phyloP scores from a whole-genome alignment of 2,888 invertebrate species.

The Apamea crenata region DNA sequence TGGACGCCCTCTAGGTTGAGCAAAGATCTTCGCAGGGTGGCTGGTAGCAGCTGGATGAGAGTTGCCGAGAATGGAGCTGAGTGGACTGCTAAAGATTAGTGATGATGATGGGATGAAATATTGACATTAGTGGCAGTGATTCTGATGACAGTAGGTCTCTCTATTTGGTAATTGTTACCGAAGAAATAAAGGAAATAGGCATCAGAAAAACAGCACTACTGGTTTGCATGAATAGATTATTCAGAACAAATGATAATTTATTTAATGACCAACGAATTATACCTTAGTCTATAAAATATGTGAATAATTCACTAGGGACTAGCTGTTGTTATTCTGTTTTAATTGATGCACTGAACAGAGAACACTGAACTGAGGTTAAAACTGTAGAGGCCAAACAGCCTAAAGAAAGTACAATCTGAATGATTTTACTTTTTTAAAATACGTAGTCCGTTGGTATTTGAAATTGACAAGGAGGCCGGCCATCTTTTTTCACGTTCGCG shows the following conservation, averaged over 20 bases:
- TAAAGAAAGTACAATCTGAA: background rate
- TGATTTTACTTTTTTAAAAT: background rate
- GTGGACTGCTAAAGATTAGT: too few relatives aligned
- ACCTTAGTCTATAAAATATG: background rate
- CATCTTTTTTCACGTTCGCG: background rate
- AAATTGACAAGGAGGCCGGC: background rate
- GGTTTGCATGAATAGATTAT: slow-evolving; percentile 7
- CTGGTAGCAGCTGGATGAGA: too few relatives aligned
- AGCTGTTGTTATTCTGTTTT: background rate
- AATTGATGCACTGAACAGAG: background rate
- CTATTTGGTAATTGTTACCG: background rate
- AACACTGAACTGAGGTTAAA: too few relatives aligned
- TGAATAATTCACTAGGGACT: background rate
- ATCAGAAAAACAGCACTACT: background rate
- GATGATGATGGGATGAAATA: too few relatives aligned
- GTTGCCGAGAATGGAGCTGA: too few relatives aligned
- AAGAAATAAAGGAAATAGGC: background rate
- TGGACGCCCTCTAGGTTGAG: too few relatives aligned
- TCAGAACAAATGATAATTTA: slow-evolving; percentile 10
- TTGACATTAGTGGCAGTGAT: background rate
- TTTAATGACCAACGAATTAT: background rate
- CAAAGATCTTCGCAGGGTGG: too few relatives aligned
- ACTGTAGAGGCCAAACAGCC: too few relatives aligned
- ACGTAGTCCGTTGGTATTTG: background rate
- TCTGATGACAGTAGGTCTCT: background rate